Percentiles rank a stretch among this genome's conserved stretches.
These are phyloP conservation scores for Rhyacophila brunnea DNA, from an alignment of 1,140 invertebrate genomes.

Conservation along the genomic window DNA sequence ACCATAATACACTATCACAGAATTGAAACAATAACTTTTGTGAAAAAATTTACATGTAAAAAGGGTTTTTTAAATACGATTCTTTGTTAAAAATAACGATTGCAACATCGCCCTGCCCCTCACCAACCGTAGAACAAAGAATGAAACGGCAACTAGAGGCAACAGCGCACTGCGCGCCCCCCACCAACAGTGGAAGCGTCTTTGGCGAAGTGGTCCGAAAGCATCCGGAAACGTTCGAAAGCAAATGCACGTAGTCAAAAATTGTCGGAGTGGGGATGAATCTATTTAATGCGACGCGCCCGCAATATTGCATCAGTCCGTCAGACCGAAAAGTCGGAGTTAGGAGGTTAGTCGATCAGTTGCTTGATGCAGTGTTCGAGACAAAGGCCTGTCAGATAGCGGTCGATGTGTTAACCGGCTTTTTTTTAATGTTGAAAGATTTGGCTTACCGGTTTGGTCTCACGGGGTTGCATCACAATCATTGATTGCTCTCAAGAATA, in stretches of 20 bases:
- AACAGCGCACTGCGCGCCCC: conserved; percentile 13
- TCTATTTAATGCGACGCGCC: conserved; percentile 21
- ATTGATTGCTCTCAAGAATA: too few relatives aligned
- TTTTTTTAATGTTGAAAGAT: conserved; percentile 5
- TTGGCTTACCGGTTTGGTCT: neutral
- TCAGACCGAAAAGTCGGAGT: conserved; percentile 9
- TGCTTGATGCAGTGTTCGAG: conserved; percentile 3
- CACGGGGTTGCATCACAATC: too few relatives aligned
- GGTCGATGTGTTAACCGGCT: conserved; percentile 16
- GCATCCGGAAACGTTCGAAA: conserved; percentile 13
- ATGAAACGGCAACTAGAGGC: conserved; percentile 20
- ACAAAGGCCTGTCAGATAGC: conserved; percentile 21
- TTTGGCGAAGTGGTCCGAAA: neutral
- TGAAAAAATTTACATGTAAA: too few relatives aligned
- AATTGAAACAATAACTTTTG: too few relatives aligned
- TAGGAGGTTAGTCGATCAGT: neutral
- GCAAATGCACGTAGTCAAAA: conserved; percentile 20
- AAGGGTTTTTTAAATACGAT: too few relatives aligned
- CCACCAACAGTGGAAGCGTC: conserved; percentile 8
- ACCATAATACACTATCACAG: too few relatives aligned
- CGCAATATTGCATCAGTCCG: conserved; percentile 31
- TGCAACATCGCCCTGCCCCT: conserved; percentile 21
- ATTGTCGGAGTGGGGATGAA: conserved; percentile 19
- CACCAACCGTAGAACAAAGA: conserved; percentile 28
- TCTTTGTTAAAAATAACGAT: neutral